Evolutionary conservation across 2,888 invertebrate species (phyloP), one percentile per base, ranked within the genome.

Genomic region (Zaprionus obscuricornis): DNA sequence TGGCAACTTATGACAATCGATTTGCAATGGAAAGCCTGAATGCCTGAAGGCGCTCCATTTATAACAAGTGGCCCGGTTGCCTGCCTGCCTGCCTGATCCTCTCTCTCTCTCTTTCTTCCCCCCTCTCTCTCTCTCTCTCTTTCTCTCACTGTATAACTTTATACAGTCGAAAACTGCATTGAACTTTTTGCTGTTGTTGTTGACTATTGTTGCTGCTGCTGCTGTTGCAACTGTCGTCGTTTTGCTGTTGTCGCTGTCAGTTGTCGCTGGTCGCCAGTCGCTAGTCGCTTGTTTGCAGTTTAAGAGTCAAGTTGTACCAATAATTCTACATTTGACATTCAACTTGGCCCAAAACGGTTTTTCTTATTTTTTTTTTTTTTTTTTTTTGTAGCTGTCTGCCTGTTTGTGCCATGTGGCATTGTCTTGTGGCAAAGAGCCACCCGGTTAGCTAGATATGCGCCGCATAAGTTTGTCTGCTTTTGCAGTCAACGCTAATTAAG

Each of bases 1-100:
- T 63, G 52, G 39, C 66, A 64, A 75, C 82, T 86, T 85, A 86
- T 85, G 85, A 85, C 86, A 86, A 86, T 85, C 85, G 86, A 86
- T 85, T 85, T 86, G 81, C 85, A 74, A 76, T 85, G 83, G 82
- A 82, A 78, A 79, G 82, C 75, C 78, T n/a, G n/a, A 72, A 78
- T 74, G 74, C 79, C 85, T 65, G 57, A 50, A 69, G 81, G 79
- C 82, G 75, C 71, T 85, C 85, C 78, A 83, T 83, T 81, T 83
- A 82, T 83, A 84, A 83, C 84, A 84, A 84, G 83, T 84, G 79
- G 79, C 71, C 74, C 59, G 68, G 37, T 68, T 58, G 58, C 47
- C 49, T 63, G 59, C 49, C 39, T 14, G 18, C 16, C 49, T 24
- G 29, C 24, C 27, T 37, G 47, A n/a, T 20, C 20, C 42, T 34